Base-by-base conservation (phyloP, 1,140 invertebrate species). In the Andricus grossulariae region DNA sequence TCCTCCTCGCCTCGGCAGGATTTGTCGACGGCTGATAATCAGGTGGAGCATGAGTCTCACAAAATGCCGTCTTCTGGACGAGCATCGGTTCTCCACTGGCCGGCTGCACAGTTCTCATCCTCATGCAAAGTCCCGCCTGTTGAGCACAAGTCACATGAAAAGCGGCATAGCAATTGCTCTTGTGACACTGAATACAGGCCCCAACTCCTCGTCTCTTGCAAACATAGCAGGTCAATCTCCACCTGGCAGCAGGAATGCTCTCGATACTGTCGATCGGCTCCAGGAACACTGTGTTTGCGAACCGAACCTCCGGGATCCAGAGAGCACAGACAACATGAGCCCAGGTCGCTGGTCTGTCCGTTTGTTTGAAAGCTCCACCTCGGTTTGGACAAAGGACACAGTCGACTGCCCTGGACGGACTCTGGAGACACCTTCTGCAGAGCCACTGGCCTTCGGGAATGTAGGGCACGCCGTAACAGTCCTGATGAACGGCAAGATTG, bases 61-160 rank as follows among this genome's bases (percentile, higher is more conserved):
- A 99, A 88, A 96, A 99, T 15, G 98, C 98, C 80, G 97, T 98
- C 90, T 99, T 99, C 81, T 98, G 95, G 0, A 99, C 97, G 80
- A 96, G 94, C 86, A 95, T 94, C 1, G 95, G 94, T 85, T 95
- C 92, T 3, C 94, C 92, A 71, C 95, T 94, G 0, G 92, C 89
- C 39, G 96, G 95, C 86, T 95, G 94, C 0, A 97, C 95, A 2
- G 97, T 97, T 86, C 99, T 96, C 95, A 99, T 99, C 89, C 98
- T 96, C 98, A 99, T 99, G 83, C 96, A 94, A 0, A 97, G 92
- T 74, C 98, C 98, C 71, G 98, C 98, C 89, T 98, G 97, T 89
- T 99, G 98, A 0, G 98, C 98, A 92, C 99, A 99, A 0, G 98
- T 99, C 0, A 99, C 98, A 91, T 99, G 99, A 92, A 99, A 99